Percentiles rank a stretch among this genome's conserved stretches.
Conservation (phyloP, 1,140 invertebrate species). For the Melipona quadrifasciata region DNA sequence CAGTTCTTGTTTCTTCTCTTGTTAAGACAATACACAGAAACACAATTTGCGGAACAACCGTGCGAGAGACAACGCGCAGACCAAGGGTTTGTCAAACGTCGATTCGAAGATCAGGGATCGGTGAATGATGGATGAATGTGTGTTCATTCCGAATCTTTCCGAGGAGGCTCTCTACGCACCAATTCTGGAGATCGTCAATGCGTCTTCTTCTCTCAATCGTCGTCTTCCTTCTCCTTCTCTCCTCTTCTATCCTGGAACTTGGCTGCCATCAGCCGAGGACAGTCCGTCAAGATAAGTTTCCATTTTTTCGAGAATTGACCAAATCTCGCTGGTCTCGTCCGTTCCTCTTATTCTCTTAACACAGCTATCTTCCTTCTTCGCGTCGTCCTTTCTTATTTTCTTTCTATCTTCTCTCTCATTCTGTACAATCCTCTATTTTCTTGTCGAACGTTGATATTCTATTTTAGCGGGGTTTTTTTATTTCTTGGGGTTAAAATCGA, state of each 20-base stretch:
- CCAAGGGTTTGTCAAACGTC: neutral
- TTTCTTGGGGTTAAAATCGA: neutral
- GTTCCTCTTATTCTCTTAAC: slow-evolving; percentile 26
- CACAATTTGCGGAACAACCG: neutral
- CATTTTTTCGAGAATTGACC: slow-evolving; percentile 32
- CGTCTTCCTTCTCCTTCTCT: slow-evolving; percentile 45
- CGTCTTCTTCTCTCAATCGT: slow-evolving; percentile 52
- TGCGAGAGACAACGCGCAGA: neutral
- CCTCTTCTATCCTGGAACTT: slow-evolving; percentile 55
- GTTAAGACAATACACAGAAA: slow-evolving; percentile 1
- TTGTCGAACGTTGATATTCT: neutral
- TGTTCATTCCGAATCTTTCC: slow-evolving; percentile 8
- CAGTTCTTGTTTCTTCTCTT: neutral
- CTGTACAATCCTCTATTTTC: neutral
- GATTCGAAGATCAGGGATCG: neutral
- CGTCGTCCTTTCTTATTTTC: neutral
- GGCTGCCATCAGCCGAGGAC: slow-evolving; percentile 17
- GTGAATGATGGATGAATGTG: neutral
- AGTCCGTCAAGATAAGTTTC: slow-evolving; percentile 41
- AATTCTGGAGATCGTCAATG: slow-evolving; percentile 11
- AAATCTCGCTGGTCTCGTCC: slow-evolving; percentile 60
- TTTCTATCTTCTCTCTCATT: neutral
- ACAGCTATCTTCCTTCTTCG: neutral
- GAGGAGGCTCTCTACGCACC: neutral
- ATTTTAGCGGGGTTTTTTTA: neutral